Percentiles rank a stretch among this genome's conserved stretches.
phyloP scores from a whole-genome alignment of 2,113 vertebrate genomes.

The Brachionichthys hirsutus region DNA sequence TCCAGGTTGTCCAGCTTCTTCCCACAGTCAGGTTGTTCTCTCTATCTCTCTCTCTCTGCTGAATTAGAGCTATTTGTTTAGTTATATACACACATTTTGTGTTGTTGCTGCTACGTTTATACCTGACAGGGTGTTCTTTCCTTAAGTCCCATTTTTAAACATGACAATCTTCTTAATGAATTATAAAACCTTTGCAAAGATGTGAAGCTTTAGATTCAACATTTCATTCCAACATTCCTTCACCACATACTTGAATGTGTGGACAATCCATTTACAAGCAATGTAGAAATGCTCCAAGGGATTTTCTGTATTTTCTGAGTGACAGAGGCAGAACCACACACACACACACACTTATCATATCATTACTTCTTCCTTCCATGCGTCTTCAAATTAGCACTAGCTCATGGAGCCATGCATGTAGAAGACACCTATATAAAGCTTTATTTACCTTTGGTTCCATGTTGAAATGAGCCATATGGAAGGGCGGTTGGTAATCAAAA shows the following conservation, averaged over 20 bases:
- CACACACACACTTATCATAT: neutral
- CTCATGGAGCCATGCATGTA: neutral
- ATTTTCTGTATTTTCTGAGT: slow-evolving; percentile 1
- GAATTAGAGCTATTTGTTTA: too few relatives aligned
- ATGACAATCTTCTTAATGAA: too few relatives aligned
- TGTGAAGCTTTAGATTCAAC: too few relatives aligned
- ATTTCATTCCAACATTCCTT: too few relatives aligned
- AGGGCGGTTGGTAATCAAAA: neutral
- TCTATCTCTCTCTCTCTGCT: too few relatives aligned
- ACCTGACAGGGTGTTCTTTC: too few relatives aligned
- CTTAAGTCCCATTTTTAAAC: too few relatives aligned
- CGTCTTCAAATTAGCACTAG: slow-evolving; percentile 25
- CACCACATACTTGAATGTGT: neutral
- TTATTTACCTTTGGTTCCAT: slow-evolving; percentile 34
- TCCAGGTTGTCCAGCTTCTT: too few relatives aligned
- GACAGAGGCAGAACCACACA: slow-evolving; percentile 8
- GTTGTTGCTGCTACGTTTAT: too few relatives aligned
- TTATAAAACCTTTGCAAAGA: too few relatives aligned
- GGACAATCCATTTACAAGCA: slow-evolving; percentile 6
- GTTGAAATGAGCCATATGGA: slow-evolving; percentile 24
- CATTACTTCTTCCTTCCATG: neutral
- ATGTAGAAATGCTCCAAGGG: neutral
- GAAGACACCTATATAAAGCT: neutral
- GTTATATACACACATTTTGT: too few relatives aligned
- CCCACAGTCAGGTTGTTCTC: too few relatives aligned